Conservation (phyloP, 2,113 vertebrate genomes). For the Amblyopsis rosae region DNA sequence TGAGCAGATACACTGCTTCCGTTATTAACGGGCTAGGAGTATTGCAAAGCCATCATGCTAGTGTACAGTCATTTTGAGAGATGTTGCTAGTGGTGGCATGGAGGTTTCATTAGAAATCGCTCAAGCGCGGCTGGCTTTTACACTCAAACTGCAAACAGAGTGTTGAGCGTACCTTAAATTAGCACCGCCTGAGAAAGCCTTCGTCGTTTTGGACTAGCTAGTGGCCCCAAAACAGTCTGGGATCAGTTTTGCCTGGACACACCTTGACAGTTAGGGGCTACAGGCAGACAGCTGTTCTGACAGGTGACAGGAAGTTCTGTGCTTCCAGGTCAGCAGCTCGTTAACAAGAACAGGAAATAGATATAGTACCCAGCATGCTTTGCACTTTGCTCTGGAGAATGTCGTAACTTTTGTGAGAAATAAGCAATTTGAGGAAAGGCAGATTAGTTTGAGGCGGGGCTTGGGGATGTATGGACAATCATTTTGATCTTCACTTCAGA, state of each 20-base stretch:
- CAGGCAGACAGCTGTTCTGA: slow-evolving; percentile 44
- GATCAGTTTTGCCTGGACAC: slow-evolving; percentile 11
- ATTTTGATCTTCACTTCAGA: slow-evolving; percentile 6
- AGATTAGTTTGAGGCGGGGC: not conserved
- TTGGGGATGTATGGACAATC: slow-evolving; percentile 2
- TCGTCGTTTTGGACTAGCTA: slow-evolving; percentile 29
- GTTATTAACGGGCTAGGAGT: slow-evolving; percentile 13
- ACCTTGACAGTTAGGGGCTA: slow-evolving; percentile 52
- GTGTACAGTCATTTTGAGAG: slow-evolving; percentile 24
- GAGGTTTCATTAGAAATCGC: slow-evolving; percentile 41
- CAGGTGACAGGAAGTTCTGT: slow-evolving; percentile 41
- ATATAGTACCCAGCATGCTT: slow-evolving; percentile 29
- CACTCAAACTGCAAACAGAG: slow-evolving; percentile 40
- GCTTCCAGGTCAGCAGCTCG: slow-evolving; percentile 29
- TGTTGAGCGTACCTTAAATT: slow-evolving; percentile 24
- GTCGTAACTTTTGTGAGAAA: slow-evolving; percentile 3
- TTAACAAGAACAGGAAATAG: slow-evolving; percentile 50
- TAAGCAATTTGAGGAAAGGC: slow-evolving; percentile 6
- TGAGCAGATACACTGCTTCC: slow-evolving; percentile 11
- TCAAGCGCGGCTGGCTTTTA: slow-evolving; percentile 25
- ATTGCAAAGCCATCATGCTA: slow-evolving; percentile 7
- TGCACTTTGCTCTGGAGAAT: slow-evolving; percentile 2
- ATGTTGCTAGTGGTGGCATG: slow-evolving; percentile 40
- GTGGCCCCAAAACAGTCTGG: not conserved
- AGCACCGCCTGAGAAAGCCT: slow-evolving; percentile 16